phyloP scores from a whole-genome alignment of 2,888 invertebrate genomes.

The Mythimna ferrago region DNA sequence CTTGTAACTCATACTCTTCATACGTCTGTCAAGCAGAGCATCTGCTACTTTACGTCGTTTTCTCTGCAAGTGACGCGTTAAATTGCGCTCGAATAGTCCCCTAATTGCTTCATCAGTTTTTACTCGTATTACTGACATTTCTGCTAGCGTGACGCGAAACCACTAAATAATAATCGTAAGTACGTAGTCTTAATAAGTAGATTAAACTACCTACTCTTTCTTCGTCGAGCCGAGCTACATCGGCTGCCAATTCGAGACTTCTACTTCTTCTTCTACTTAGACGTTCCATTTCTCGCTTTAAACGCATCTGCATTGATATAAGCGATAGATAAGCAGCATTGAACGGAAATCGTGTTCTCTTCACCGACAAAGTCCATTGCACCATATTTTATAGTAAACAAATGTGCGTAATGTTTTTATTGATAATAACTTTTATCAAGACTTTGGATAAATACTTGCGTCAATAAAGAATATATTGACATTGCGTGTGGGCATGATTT shows the following conservation, averaged over 20 bases:
- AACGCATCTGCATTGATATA: not conserved
- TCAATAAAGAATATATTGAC: slow-evolving; percentile 45
- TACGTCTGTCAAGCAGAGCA: slow-evolving; percentile 17
- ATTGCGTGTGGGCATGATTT: slow-evolving; percentile 33
- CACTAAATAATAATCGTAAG: slow-evolving; percentile 7
- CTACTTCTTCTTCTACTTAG: not conserved
- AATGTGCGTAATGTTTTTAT: slow-evolving; percentile 54
- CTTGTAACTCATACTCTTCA: slow-evolving; percentile 11
- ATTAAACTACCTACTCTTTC: not conserved
- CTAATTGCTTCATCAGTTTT: slow-evolving; percentile 51
- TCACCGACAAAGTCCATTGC: slow-evolving; percentile 21
- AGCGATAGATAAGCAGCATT: not conserved
- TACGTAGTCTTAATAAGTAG: not conserved
- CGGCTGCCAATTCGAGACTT: not conserved
- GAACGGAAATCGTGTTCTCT: not conserved
- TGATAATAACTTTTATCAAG: slow-evolving; percentile 60
- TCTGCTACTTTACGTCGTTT: slow-evolving; percentile 42
- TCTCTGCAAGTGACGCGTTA: slow-evolving; percentile 44
- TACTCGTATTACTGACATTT: slow-evolving; percentile 38
- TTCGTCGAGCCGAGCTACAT: not conserved
- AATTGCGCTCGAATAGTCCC: slow-evolving; percentile 44
- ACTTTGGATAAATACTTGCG: slow-evolving; percentile 49
- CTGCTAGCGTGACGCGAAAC: slow-evolving; percentile 39
- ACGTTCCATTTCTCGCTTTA: slow-evolving; percentile 13
- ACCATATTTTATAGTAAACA: slow-evolving; percentile 41